Base-by-base conservation (phyloP, 2,888 invertebrate genomes). In the Aspidiotus destructor region DNA sequence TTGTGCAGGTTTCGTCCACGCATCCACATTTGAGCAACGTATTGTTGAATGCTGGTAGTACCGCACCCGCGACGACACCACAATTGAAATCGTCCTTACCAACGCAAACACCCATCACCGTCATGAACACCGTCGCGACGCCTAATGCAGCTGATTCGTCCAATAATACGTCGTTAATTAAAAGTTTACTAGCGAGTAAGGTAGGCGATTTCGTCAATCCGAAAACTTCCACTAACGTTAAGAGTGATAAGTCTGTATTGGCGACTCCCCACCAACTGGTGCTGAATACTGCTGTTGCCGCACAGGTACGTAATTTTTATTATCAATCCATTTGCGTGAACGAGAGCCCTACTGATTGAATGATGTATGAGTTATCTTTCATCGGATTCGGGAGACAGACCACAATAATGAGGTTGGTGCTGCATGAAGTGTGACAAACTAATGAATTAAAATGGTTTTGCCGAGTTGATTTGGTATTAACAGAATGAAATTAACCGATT, bases 151-250 rank as follows among this genome's bases (percentile, higher is more conserved):
- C 41, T 13, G 69, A 70, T 7, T 55, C 70, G 41, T 70, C 71
- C 60, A 69, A 72, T 63, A 73, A 72, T 76, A 88, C 91, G 65
- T 90, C 92, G 70, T 83, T 94, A 74, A 94, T 95, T 77, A 95
- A 95, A 80, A 93, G 91, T 80, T 83, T 96, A 73, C 81, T 96
- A 78, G 95, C 95, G 74, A 92, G 89, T 80, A 96, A 95, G 87
- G 92, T 93, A 82, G 83, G 82, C 70, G 71, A 71, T 65, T 68
- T 70, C 41, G 53, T 69, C 54, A 62, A 55, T 41, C 61, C 64
- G 40, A 69, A 64, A 40, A 40, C 61, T 58, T 16, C 60, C 28
- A 28, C 65, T 58, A 63, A 44, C 60, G 8, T 61, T 42, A 69
- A 69, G 48, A 69, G 28, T 55, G 69, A 69, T 54, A 69, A 69